Evolutionary conservation across 2,888 invertebrate species (phyloP).

Genomic region (Ligdia adustata): DNA sequence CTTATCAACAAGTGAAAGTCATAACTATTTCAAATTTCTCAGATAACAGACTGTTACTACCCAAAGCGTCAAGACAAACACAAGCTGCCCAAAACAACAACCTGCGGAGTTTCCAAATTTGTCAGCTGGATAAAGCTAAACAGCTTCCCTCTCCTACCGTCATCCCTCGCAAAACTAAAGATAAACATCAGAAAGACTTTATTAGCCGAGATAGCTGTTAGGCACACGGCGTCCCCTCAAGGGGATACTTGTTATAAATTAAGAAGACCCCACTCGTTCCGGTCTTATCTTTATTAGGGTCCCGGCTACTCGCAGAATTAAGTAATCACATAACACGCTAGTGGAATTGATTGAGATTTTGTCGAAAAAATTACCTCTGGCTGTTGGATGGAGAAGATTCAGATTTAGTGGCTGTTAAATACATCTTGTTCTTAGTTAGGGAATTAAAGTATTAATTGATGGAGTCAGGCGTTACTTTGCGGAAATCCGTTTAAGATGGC

Average conservation of each 20-base stretch:
- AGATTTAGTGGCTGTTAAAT: background rate
- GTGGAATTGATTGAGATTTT: constrained; percentile 50
- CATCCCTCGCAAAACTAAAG: constrained; percentile 42
- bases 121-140: constrained; percentile 19
- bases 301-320: constrained; percentile 71
- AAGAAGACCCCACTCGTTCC: constrained; percentile 67
- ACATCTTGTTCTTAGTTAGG: too few species aligned
- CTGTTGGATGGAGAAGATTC: background rate
- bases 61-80: background rate
- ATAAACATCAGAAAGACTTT: constrained; percentile 53
- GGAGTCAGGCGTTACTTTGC: too few species aligned
- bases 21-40: too few species aligned
- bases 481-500: too few species aligned
- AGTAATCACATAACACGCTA: constrained; percentile 70
- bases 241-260: constrained; percentile 71
- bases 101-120: constrained; percentile 16
- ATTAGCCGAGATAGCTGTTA: constrained; percentile 51
- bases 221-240: constrained; percentile 46
- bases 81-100: background rate
- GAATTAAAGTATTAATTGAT: too few species aligned
- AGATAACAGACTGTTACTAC: too few species aligned
- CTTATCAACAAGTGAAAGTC: too few species aligned
- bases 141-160: constrained; percentile 23
- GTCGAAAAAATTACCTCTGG: constrained; percentile 8
- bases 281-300: constrained; percentile 76